A percentile compares a stretch with the other conserved stretches of the same genome.
Conservation (phyloP, 2,797 vertebrate species). For the Dicrostonyx torquatus region DNA sequence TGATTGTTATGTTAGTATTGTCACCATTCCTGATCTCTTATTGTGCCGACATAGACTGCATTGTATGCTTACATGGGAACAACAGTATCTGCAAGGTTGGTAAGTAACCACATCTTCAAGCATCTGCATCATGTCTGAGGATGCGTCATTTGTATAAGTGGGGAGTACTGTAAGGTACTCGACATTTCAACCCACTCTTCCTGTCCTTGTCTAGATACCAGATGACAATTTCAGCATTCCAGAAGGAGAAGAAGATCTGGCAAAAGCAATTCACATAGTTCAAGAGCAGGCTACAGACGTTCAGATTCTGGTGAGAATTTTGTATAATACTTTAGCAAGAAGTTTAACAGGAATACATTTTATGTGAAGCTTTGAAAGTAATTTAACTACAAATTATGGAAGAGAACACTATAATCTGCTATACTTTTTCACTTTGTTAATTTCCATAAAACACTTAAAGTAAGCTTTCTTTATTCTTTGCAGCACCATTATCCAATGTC, state of each 20-base stretch:
- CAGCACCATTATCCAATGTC: neutral
- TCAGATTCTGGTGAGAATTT: conserved; percentile 82
- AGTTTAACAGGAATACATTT: neutral
- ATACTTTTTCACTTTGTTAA: neutral
- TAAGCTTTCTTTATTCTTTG: conserved; percentile 33
- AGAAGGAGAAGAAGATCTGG: conserved; percentile 90
- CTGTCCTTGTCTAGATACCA: conserved; percentile 80
- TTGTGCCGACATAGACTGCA: neutral
- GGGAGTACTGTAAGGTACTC: neutral
- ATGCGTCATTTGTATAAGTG: neutral
- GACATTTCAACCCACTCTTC: neutral
- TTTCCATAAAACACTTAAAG: neutral
- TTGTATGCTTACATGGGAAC: neutral
- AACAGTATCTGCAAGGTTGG: neutral
- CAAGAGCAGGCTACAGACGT: conserved; percentile 82
- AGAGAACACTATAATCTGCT: neutral
- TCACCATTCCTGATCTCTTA: neutral
- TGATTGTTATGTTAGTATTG: neutral
- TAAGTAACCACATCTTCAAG: neutral
- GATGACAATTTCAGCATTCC: conserved; percentile 85
- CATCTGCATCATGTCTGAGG: neutral
- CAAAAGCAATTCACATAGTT: conserved; percentile 84
- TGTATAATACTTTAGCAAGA: neutral
- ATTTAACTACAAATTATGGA: conserved; percentile 30
- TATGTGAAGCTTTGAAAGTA: conserved; percentile 15